Percentiles rank a stretch among this genome's conserved stretches.
These are phyloP conservation scores for Hyphantria cunea DNA, from an alignment of 1,140 invertebrate genomes.

Conservation along the genomic window DNA sequence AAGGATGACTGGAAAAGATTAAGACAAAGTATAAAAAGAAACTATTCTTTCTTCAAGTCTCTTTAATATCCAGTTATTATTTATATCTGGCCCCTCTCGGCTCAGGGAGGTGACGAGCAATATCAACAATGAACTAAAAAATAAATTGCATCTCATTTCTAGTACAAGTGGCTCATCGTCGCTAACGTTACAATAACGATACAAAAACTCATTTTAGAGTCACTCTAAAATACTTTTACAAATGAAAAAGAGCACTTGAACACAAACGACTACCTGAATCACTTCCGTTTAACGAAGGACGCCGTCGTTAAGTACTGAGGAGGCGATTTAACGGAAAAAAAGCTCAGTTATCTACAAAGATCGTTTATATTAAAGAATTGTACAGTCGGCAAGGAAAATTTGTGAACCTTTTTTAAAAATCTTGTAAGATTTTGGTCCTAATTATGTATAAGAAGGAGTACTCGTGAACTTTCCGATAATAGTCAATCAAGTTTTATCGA, in stretches of 20 bases:
- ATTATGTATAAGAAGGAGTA: too few relatives aligned
- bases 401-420: too few relatives aligned
- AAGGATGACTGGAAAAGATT: too few relatives aligned
- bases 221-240: slow-evolving; percentile 45
- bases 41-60: too few relatives aligned
- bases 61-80: too few relatives aligned
- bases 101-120: not conserved
- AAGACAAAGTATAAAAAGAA: too few relatives aligned
- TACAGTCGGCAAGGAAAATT: too few relatives aligned
- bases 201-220: slow-evolving; percentile 51
- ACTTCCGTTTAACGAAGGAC: slow-evolving; percentile 73
- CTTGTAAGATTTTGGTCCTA: too few relatives aligned
- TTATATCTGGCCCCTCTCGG: too few relatives aligned
- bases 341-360: slow-evolving; percentile 73
- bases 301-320: slow-evolving; percentile 65
- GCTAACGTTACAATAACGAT: slow-evolving; percentile 41
- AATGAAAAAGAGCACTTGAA: slow-evolving; percentile 61
- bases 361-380: slow-evolving; percentile 53
- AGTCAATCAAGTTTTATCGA: too few relatives aligned
- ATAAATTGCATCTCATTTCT: not conserved
- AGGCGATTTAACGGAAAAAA: slow-evolving; percentile 67
- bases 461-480: too few relatives aligned
- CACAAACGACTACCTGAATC: slow-evolving; percentile 71
- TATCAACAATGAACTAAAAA: not conserved
- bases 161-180: too few relatives aligned